Evolutionary conservation across 2,888 invertebrate species (phyloP), one percentile per base, ranked within the genome.

Genomic region (Coenonympha glycerion): DNA sequence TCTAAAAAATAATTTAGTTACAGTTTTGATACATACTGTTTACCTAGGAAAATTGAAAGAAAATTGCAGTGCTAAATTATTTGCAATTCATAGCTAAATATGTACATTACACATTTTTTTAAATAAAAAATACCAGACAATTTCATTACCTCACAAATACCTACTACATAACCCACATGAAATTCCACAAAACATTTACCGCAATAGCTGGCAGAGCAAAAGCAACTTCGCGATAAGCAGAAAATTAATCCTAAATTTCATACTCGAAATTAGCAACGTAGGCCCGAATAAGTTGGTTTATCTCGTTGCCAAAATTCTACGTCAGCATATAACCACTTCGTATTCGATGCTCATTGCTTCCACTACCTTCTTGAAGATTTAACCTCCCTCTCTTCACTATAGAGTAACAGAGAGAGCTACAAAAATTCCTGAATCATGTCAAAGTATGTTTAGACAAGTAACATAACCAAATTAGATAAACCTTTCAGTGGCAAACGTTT

Each of bases 171-270:
- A 22, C 19, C 37, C 6, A 37, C 21, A 37, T 42, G 28, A 42
- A 42, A 42, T 31, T n/a, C 21, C 45, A 16, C 45, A 34, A 45
- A 45, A 45, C 22, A 34, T 34, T 45, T 24, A 45, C 34, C 24
- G 16, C 36, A 37, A 44, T 21, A 18, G 30, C 33, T 39, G 24
- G 45, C 45, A 2, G 19, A 33, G 44, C 31, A 49, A 44, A 49
- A 48, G 47, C 51, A 45, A 47, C 52, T 49, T 28, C 24, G 49
- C 45, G 40, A 37, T 49, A 47, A 53, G 49, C 42, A 45, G 21
- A 47, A 52, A 49, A 54, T 53, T 55, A 58, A 58, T 59, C 57
- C 52, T 47, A 56, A 55, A 57, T 55, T 59, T 56, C 47, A 52
- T 52, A 53, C 52, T 54, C 47, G 44, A 57, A 56, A 58, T 59